Base-by-base conservation (phyloP, 2,113 vertebrate genomes). In the Rana temporaria region DNA sequence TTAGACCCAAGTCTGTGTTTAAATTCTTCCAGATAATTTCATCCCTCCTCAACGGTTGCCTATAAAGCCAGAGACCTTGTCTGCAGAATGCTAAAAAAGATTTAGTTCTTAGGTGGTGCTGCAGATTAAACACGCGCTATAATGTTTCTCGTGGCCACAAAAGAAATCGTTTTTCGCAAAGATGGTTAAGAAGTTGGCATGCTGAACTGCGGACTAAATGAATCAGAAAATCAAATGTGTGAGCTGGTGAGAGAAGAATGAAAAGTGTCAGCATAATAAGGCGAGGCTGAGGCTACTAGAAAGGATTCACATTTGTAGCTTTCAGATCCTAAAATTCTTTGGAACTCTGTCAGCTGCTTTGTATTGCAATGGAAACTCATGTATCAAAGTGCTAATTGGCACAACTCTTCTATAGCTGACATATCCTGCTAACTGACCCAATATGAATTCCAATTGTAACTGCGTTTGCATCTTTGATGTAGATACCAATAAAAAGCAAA, bases 161-260 rank as follows among this genome's bases (percentile, higher is more conserved):
- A 24, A n/a, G 68, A 71, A 71, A 53, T 20, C 53, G 42, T 42
- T 52, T 53, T 22, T 71, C 19, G 24, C 52, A 55, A 56, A 30
- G 48, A 26, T 30, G 22, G 14, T 55, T 73, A 20, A 56, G 24
- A 69, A 42, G 70, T 24, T 73, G 70, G 11, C 48, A 24, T 38
- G 34, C 22, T 30, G 52, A 32, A 56, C 26, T 18, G 24, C 32
- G 19, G 19, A 69, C 9, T 69, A 42, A 69, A 69, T 69, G 30
- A 69, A 38, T 42, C 32, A 69, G 66, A 69, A 69, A 69, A 69
- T 42, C 12, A 48, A 69, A 69, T 48, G 32, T 48, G 66, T 20
- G 34, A 69, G 34, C 18, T 42, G 32, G 17, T 19, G 17, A 69
- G 32, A 48, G 6, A 18, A 19, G 30, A 69, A 69, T 42, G 11